These are phyloP conservation scores for Apogon hyalosoma DNA, from an alignment of 2,797 vertebrate genomes.

Conservation along the genomic window DNA sequence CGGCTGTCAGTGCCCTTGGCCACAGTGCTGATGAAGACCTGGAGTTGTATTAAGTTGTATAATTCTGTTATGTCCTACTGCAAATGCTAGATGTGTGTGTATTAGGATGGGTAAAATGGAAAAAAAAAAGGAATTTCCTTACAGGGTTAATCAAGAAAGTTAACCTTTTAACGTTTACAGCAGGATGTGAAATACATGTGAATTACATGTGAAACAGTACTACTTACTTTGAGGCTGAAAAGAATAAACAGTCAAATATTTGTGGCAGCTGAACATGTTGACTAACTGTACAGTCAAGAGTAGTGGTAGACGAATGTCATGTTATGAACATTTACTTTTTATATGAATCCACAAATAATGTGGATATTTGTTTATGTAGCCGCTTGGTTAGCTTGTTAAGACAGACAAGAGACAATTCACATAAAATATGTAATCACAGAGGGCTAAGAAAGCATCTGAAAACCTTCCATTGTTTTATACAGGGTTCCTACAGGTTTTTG, in stretches of 20 bases:
- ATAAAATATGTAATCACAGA: not conserved
- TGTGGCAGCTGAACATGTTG: constrained; percentile 23
- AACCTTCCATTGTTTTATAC: not conserved
- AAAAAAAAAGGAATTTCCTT: too few relatives aligned
- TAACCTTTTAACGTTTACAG: not conserved
- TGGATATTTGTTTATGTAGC: constrained; percentile 7
- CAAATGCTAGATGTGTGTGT: too few relatives aligned
- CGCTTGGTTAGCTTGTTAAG: constrained; percentile 19
- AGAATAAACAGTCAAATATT: constrained; percentile 25
- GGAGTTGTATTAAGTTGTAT: too few relatives aligned
- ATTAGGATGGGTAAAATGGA: too few relatives aligned
- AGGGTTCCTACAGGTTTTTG: too few relatives aligned
- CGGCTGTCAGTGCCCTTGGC: too few relatives aligned
- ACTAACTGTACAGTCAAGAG: constrained; percentile 9
- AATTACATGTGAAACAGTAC: constrained; percentile 3
- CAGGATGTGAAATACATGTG: not conserved
- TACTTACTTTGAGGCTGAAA: constrained; percentile 45
- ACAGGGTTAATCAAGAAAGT: too few relatives aligned
- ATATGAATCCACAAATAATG: constrained; percentile 1
- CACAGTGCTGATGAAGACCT: too few relatives aligned
- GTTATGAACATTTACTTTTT: constrained; percentile 18
- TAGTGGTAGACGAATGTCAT: constrained; percentile 23
- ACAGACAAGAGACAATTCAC: not conserved
- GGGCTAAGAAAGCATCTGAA: not conserved
- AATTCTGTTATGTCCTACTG: too few relatives aligned